Evolutionary conservation across 2,888 invertebrate genomes (phyloP).

Genomic region (Plagiodera versicolora): DNA sequence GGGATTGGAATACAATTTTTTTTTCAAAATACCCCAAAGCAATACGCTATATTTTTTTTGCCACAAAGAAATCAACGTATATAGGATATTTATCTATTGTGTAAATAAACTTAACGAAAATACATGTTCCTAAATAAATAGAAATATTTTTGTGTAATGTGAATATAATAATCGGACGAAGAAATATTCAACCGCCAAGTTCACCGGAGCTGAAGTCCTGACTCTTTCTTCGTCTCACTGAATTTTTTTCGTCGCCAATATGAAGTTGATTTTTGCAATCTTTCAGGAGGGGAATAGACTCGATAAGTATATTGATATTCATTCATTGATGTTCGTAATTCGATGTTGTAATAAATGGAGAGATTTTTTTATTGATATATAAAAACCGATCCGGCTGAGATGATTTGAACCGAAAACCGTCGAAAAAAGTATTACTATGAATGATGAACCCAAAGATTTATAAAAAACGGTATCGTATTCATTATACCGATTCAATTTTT

Average conservation of each 20-base stretch:
- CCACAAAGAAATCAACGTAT: constrained; percentile 21
- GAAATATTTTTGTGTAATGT: constrained; percentile 42
- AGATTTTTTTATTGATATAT: constrained; percentile 7
- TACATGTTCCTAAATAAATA: constrained; percentile 47
- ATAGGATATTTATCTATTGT: constrained; percentile 35
- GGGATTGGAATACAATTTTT: too few species aligned
- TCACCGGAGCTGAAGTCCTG: neutral
- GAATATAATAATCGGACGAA: constrained; percentile 22
- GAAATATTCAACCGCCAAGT: neutral
- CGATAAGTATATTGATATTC: constrained; percentile 38
- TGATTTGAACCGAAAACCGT: too few species aligned
- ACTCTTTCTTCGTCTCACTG: neutral
- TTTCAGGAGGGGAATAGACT: constrained; percentile 55
- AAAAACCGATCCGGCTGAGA: neutral
- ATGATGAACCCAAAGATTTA: too few species aligned
- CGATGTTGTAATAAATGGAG: constrained; percentile 32
- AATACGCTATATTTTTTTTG: constrained; percentile 35
- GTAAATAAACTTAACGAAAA: constrained; percentile 40
- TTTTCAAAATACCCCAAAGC: constrained; percentile 36
- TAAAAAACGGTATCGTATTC: too few species aligned
- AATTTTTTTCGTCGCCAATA: constrained; percentile 18
- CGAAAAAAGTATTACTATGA: too few species aligned
- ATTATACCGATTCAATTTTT: too few species aligned
- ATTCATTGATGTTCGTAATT: constrained; percentile 44
- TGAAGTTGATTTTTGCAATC: constrained; percentile 19